These are phyloP conservation scores for Leptopilina clavipes DNA, from an alignment of 1,140 invertebrate species.

Conservation along the genomic window DNA sequence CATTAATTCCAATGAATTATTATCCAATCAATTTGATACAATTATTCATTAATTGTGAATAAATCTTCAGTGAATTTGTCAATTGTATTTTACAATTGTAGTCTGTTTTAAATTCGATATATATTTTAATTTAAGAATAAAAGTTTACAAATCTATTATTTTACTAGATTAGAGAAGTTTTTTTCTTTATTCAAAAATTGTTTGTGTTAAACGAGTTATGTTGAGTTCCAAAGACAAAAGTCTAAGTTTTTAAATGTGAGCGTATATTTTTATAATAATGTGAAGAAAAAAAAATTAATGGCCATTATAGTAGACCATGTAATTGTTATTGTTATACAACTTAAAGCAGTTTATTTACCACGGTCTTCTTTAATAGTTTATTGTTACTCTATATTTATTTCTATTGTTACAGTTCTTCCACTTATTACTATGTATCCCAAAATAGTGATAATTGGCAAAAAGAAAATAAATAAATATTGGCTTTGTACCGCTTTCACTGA, in stretches of 20 bases:
- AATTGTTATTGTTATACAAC: slow-evolving; percentile 31
- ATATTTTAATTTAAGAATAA: neutral
- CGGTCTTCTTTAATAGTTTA: slow-evolving; percentile 33
- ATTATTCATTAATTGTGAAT: slow-evolving; percentile 1
- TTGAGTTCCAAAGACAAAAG: slow-evolving; percentile 27
- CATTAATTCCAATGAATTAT: slow-evolving; percentile 13
- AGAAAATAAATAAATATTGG: slow-evolving; percentile 25
- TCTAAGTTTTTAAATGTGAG: slow-evolving; percentile 35
- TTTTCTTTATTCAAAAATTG: slow-evolving; percentile 11
- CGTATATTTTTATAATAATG: slow-evolving; percentile 24
- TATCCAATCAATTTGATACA: slow-evolving; percentile 4
- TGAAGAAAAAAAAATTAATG: slow-evolving; percentile 7
- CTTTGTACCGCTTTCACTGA: slow-evolving; percentile 31
- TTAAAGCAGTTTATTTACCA: slow-evolving; percentile 31
- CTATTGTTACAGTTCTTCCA: slow-evolving; percentile 29
- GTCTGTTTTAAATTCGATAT: neutral
- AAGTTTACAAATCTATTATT: neutral
- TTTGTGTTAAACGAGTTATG: slow-evolving; percentile 14
- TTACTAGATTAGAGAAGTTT: neutral
- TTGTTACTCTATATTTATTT: slow-evolving; percentile 34
- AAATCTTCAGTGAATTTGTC: slow-evolving; percentile 1
- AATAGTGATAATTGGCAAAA: slow-evolving; percentile 31
- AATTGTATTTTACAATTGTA: slow-evolving; percentile 11
- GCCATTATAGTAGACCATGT: slow-evolving; percentile 27
- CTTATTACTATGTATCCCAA: slow-evolving; percentile 20